Evolutionary conservation across 2,888 invertebrate genomes (phyloP).

Genomic region (Panzeria rudis): DNA sequence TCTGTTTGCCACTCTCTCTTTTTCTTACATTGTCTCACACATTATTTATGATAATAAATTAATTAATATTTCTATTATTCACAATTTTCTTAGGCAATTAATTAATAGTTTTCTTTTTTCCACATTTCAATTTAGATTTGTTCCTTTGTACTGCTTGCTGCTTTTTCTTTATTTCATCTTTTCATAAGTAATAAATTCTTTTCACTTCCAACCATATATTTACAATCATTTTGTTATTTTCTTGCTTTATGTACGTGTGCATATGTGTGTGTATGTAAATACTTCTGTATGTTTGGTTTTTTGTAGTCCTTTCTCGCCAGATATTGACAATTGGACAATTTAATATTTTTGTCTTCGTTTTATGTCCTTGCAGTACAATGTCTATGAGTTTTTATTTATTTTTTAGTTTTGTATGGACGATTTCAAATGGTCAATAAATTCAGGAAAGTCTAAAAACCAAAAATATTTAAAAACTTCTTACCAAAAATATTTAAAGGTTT

Average conservation of each 20-base stretch:
- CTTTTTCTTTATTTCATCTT: not conserved
- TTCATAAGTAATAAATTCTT: slow-evolving; percentile 20
- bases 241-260: not conserved
- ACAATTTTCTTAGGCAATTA: not conserved
- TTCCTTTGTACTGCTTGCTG: not conserved
- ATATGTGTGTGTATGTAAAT: not conserved
- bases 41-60: slow-evolving; percentile 18
- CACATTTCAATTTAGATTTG: not conserved
- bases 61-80: not conserved
- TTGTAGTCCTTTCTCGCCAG: not conserved
- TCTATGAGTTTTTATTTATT: slow-evolving; percentile 3
- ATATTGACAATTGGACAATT: slow-evolving; percentile 58
- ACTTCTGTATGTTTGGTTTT: not conserved
- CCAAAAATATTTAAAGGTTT: not conserved
- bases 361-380: slow-evolving; percentile 17
- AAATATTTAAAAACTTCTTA: not conserved
- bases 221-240: not conserved
- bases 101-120: slow-evolving; percentile 8
- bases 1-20: not conserved
- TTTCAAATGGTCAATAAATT: slow-evolving; percentile 9
- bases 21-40: not conserved
- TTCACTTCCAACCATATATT: not conserved
- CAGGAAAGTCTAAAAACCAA: not conserved
- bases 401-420: not conserved
- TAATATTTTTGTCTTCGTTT: slow-evolving; percentile 40